Base-by-base conservation (phyloP, 2,888 invertebrate genomes). In the Lepidochrysops patricia region DNA sequence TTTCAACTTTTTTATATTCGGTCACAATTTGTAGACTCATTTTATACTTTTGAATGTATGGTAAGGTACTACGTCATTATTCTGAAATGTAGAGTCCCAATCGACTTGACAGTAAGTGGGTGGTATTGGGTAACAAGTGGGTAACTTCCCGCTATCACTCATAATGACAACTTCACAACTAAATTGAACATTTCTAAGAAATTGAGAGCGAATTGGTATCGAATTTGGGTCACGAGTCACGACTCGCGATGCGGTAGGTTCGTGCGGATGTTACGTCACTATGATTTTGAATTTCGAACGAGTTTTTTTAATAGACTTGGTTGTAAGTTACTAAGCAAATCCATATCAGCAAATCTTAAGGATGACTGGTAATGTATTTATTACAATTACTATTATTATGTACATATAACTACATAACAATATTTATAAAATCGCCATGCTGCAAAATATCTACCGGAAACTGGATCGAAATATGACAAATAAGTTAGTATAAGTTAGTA, bases 131-230 rank as follows among this genome's bases (percentile, higher is more conserved):
- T 43, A 43, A 43, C 43, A 19, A 43, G 43, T 43, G 43, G 43
- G 43, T 43, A 19, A 43, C 43, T 43, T 43, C 43, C 43, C 43
- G 43, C 43, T 43, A 43, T 43, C 43, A 43, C 43, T 43, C 43
- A 43, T 43, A 43, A 43, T 23, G 23, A 43, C 43, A 9, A 19
- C 23, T 43, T 43, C 43, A 43, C 9, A 43, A 43, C 12, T 43
- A 43, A 43, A 43, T 43, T 43, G 43, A 19, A 43, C 43, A 43
- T 43, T 43, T 43, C 43, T 43, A 43, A 43, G 43, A 43, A 43
- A 43, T 9, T 43, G 43, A 43, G 9, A 43, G 43, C 43, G 43
- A 43, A 19, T 43, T 43, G 43, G 43, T 43, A 43, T 43, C 43
- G 43, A 43, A 43, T 43, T 43, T 43, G 9, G 43, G 43, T 43